These are phyloP conservation scores for Spilarctia lutea DNA, from an alignment of 2,888 invertebrate genomes.

Conservation along the genomic window DNA sequence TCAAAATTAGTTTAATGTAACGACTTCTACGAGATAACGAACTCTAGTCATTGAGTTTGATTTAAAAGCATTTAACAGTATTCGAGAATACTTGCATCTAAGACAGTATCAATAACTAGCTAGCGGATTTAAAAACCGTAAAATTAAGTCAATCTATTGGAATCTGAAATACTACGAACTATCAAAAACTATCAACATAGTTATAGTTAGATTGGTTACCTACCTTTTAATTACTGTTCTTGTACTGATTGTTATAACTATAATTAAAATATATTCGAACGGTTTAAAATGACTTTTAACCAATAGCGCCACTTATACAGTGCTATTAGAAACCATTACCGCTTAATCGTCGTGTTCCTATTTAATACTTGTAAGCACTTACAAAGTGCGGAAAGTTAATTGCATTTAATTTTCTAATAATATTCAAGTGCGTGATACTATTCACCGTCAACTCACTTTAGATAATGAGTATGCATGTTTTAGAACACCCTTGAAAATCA, in stretches of 20 bases:
- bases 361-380: background rate
- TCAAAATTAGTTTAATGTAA: conserved; percentile 32
- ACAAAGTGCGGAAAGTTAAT: background rate
- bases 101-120: conserved; percentile 24
- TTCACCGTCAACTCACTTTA: conserved; percentile 14
- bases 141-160: background rate
- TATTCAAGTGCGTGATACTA: conserved; percentile 7
- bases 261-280: background rate
- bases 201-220: background rate
- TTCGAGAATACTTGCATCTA: conserved; percentile 8
- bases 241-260: background rate
- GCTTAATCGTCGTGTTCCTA: background rate
- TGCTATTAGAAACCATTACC: background rate
- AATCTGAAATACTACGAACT: too few species aligned
- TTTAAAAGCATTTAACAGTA: conserved; percentile 38
- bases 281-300: background rate
- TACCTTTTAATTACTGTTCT: background rate
- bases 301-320: background rate
- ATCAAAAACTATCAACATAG: background rate
- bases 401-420: conserved; percentile 3
- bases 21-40: too few species aligned
- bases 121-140: background rate
- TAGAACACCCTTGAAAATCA: conserved; percentile 32
- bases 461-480: conserved; percentile 23
- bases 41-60: conserved; percentile 24